A percentile compares a stretch with the other conserved stretches of the same genome.
These are phyloP conservation scores for Loriculus beryllinus DNA, from an alignment of 2,797 vertebrate genomes.

Conservation along the genomic window DNA sequence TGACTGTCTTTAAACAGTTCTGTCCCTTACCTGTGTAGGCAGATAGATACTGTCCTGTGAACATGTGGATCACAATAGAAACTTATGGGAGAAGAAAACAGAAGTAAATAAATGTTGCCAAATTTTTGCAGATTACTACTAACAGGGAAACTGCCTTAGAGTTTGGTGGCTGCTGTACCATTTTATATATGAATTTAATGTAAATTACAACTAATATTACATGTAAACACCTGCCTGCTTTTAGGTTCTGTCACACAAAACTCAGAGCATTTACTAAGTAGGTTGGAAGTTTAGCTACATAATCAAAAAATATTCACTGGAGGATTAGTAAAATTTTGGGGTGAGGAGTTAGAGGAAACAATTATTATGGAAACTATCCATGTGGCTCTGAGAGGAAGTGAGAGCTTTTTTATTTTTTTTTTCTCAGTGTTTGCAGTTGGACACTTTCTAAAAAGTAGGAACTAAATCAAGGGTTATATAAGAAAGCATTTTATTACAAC, in stretches of 20 bases:
- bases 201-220: not conserved
- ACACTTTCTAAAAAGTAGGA: not conserved
- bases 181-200: not conserved
- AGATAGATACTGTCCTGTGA: not conserved
- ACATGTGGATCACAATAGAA: not conserved
- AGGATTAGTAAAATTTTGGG: not conserved
- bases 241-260: not conserved
- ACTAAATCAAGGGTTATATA: not conserved
- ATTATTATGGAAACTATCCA: not conserved
- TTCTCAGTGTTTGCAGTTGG: not conserved
- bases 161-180: not conserved
- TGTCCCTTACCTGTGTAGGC: not conserved
- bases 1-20: not conserved
- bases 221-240: not conserved
- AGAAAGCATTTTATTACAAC: not conserved
- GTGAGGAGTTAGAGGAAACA: not conserved
- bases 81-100: not conserved
- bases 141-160: not conserved
- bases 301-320: not conserved
- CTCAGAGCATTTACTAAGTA: not conserved
- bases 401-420: not conserved
- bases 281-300: not conserved
- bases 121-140: not conserved
- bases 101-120: not conserved
- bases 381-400: not conserved